Percentiles rank a stretch among this genome's conserved stretches.
Evolutionary conservation across 2,888 invertebrate species (phyloP).

Genomic region (Nasonia oneida): DNA sequence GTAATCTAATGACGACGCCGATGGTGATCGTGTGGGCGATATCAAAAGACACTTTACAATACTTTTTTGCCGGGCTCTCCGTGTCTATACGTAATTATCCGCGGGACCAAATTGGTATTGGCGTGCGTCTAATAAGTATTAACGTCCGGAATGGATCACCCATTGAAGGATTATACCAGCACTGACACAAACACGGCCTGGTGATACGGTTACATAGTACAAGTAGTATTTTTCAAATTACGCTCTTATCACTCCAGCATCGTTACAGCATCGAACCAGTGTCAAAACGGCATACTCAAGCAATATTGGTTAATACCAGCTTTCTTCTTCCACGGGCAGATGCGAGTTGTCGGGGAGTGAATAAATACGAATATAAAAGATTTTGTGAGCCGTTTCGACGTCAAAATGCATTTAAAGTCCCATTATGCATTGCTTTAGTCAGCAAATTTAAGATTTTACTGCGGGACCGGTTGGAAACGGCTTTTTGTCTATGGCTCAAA

Average conservation of each 20-base stretch:
- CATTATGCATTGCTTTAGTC: neutral
- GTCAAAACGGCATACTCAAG: too few relatives aligned
- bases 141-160: conserved; percentile 3
- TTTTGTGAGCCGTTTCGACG: too few relatives aligned
- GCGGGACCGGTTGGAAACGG: neutral
- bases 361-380: too few relatives aligned
- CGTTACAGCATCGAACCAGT: too few relatives aligned
- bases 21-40: conserved; percentile 46
- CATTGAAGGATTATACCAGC: too few relatives aligned
- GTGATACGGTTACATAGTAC: too few relatives aligned
- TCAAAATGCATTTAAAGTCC: conserved; percentile 2
- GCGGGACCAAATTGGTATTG: conserved; percentile 3
- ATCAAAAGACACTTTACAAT: conserved; percentile 64
- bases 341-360: too few relatives aligned
- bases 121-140: neutral
- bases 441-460: conserved; percentile 9
- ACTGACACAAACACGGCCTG: too few relatives aligned
- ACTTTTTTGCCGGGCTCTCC: conserved; percentile 41
- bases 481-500: neutral
- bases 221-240: too few relatives aligned
- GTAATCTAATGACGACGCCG: conserved; percentile 59
- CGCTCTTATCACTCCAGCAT: too few relatives aligned
- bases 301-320: too few relatives aligned
- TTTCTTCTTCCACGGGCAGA: too few relatives aligned
- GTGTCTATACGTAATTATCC: conserved; percentile 23